Evolutionary conservation across 2,797 vertebrate genomes (phyloP).

Genomic region (Leptodon cayanensis): DNA sequence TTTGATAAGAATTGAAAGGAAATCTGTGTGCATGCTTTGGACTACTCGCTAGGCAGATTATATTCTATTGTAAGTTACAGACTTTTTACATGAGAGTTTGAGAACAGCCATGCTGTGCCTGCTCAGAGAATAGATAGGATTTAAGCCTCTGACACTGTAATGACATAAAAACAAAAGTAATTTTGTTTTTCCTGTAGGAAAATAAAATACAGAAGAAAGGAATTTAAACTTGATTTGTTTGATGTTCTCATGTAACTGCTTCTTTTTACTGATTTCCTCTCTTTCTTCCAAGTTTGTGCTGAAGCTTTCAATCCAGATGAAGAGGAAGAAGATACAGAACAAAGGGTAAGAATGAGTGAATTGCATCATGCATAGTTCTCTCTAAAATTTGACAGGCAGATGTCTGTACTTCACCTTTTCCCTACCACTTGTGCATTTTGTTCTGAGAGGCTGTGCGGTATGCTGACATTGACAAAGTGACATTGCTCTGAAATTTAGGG

Average conservation of each 20-base stretch:
- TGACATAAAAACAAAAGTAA: background rate
- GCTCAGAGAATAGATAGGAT: background rate
- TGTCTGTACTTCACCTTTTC: background rate
- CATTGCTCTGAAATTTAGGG: background rate
- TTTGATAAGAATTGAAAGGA: background rate
- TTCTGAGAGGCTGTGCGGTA: background rate
- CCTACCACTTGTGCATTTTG: background rate
- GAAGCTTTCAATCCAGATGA: constrained; percentile 97
- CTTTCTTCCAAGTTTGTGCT: constrained; percentile 85
- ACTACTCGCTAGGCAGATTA: background rate
- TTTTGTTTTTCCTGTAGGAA: background rate
- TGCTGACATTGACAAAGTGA: background rate
- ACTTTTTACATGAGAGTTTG: background rate
- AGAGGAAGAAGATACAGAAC: constrained; percentile 94
- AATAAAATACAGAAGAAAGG: background rate
- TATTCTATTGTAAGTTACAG: background rate
- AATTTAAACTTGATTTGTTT: background rate
- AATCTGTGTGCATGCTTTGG: background rate
- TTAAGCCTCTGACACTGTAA: background rate
- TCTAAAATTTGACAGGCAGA: background rate
- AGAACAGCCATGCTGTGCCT: background rate
- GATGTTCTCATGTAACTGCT: background rate
- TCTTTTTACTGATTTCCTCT: constrained; percentile 21
- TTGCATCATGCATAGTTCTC: background rate
- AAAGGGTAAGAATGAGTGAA: constrained; percentile 75